These are phyloP conservation scores for Telmatochromis brichardi DNA, from an alignment of 2,113 vertebrate species.

Conservation along the genomic window DNA sequence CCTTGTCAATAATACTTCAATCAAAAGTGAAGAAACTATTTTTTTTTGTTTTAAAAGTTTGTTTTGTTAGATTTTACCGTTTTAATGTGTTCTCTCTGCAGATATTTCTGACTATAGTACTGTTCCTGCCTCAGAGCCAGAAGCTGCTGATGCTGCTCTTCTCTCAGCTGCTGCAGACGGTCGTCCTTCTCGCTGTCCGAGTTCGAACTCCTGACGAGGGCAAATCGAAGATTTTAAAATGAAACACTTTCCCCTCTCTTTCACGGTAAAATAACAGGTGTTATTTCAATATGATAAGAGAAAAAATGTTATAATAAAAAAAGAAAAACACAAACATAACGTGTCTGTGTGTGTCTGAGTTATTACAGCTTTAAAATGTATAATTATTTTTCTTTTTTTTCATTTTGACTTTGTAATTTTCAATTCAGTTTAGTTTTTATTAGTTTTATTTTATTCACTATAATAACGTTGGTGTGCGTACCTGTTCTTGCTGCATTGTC, in stretches of 20 bases:
- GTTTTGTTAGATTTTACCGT: conserved; percentile 11
- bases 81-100: conserved; percentile 86
- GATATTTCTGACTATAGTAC: conserved; percentile 96
- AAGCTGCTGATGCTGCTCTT: conserved; percentile 92
- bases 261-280: fast-evolving
- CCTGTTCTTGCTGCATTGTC: conserved; percentile 91
- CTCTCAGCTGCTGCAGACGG: conserved; percentile 84
- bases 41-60: background rate
- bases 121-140: conserved; percentile 93
- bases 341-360: fast-evolving
- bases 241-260: background rate
- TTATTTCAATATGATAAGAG: background rate
- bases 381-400: background rate
- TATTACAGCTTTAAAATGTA: background rate
- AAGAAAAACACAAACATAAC: background rate
- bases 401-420: background rate
- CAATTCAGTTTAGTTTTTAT: fast-evolving
- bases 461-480: background rate
- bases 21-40: fast-evolving
- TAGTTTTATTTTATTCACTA: background rate
- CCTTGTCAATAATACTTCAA: background rate
- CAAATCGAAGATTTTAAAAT: background rate
- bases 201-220: conserved; percentile 59
- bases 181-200: conserved; percentile 83
- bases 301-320: background rate